A percentile compares a stretch with the other conserved stretches of the same genome.
phyloP scores from a whole-genome alignment of 2,113 vertebrate species.

The Myiopsitta monachus region DNA sequence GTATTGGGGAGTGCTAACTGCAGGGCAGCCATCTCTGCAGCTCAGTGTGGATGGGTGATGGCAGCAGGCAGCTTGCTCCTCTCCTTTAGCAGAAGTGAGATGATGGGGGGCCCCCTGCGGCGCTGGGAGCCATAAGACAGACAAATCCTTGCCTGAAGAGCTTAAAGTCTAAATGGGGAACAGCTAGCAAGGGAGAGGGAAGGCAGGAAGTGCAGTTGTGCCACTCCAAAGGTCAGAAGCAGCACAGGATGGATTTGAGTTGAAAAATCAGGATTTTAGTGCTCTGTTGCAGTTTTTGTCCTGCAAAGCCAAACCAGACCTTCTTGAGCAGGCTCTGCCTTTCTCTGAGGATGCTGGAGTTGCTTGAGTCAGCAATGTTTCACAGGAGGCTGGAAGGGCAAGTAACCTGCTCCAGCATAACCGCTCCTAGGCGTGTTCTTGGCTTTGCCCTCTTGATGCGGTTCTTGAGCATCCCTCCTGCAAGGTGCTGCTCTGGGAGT shows the following conservation, averaged over 20 bases:
- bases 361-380: background rate
- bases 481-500: background rate
- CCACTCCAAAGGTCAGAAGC: background rate
- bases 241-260: background rate
- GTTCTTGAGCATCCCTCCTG: conserved; percentile 20
- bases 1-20: background rate
- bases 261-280: background rate
- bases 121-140: background rate
- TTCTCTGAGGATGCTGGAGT: background rate
- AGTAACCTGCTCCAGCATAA: background rate
- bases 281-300: background rate
- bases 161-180: conserved; percentile 43
- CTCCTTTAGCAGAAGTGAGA: conserved; percentile 10
- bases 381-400: background rate
- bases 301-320: background rate
- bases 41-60: background rate
- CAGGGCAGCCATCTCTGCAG: background rate
- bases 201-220: background rate
- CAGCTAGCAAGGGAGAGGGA: background rate
- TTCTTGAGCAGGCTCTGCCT: background rate
- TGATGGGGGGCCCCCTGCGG: background rate
- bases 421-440: background rate
- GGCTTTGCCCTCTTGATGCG: background rate
- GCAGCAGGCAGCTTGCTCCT: conserved; percentile 37
- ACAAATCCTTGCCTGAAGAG: conserved; percentile 53